phyloP scores from a whole-genome alignment of 2,888 invertebrate genomes.

The Cheilosia urbana region DNA sequence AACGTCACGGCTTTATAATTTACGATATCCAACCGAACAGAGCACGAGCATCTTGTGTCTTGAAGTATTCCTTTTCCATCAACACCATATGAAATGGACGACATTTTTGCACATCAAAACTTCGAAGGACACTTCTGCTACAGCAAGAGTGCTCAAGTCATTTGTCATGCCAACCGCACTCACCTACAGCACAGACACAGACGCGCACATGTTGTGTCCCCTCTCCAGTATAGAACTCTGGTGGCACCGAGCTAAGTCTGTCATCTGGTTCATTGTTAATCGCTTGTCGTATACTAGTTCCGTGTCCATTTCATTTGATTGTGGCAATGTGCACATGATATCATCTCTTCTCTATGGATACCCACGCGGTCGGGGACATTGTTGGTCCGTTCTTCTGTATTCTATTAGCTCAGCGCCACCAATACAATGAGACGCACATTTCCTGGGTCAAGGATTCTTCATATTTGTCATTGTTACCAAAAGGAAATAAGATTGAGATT shows the following conservation, averaged over 20 bases:
- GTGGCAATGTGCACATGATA: slow-evolving; percentile 62
- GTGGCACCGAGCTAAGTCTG: slow-evolving; percentile 66
- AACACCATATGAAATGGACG: slow-evolving; percentile 52
- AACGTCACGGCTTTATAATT: slow-evolving; percentile 66
- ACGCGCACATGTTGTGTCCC: slow-evolving; percentile 31
- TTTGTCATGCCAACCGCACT: slow-evolving; percentile 69
- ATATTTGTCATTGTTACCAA: slow-evolving; percentile 39
- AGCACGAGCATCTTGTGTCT: slow-evolving; percentile 18
- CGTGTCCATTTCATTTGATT: slow-evolving; percentile 65
- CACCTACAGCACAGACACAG: slow-evolving; percentile 24
- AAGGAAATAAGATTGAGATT: slow-evolving; percentile 45
- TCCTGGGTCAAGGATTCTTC: slow-evolving; percentile 65
- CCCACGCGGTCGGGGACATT: background rate
- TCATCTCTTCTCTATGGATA: slow-evolving; percentile 1
- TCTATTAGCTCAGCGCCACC: slow-evolving; percentile 1
- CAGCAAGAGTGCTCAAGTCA: slow-evolving; percentile 69
- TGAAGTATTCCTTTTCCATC: slow-evolving; percentile 45
- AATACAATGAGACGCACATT: slow-evolving; percentile 35
- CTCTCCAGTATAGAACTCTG: background rate
- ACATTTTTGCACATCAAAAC: slow-evolving; percentile 69
- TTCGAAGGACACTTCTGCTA: slow-evolving; percentile 63
- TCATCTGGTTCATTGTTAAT: slow-evolving; percentile 75
- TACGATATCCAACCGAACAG: slow-evolving; percentile 52
- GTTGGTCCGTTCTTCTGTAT: slow-evolving; percentile 9
- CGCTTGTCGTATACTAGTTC: slow-evolving; percentile 47